Evolutionary conservation across 2,888 invertebrate species (phyloP).

Genomic region (Zele albiditarsus): DNA sequence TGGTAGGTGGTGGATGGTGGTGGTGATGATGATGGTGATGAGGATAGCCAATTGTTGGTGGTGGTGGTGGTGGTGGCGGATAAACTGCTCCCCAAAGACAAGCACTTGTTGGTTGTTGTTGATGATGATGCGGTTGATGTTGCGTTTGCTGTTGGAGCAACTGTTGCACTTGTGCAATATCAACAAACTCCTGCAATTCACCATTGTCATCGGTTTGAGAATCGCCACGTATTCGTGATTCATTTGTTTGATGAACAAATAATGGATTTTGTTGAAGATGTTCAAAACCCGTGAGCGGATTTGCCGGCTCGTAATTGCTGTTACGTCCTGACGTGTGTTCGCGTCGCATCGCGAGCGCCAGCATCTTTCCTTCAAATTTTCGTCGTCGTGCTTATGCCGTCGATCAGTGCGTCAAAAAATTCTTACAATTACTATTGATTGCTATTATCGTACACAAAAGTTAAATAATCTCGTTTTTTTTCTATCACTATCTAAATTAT

Average conservation of each 20-base stretch:
- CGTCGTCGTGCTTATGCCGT: conserved; percentile 59
- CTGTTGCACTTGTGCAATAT: conserved; percentile 87
- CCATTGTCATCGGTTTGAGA: conserved; percentile 66
- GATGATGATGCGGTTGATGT: conserved; percentile 69
- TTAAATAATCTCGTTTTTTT: conserved; percentile 5
- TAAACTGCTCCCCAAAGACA: conserved; percentile 64
- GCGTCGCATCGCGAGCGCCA: conserved; percentile 72
- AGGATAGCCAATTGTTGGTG: conserved; percentile 62
- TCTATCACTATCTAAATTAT: conserved; percentile 1
- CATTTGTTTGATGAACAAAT: conserved; percentile 57
- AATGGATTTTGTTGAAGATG: conserved; percentile 68
- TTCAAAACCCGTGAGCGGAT: conserved; percentile 70
- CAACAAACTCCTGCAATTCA: conserved; percentile 81
- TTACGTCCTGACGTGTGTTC: conserved; percentile 71
- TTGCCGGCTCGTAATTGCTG: conserved; percentile 68
- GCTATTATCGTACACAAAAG: conserved; percentile 11
- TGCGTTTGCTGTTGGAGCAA: conserved; percentile 77
- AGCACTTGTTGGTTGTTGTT: conserved; percentile 56
- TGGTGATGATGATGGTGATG: conserved; percentile 66
- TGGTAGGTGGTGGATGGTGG: conserved; percentile 58
- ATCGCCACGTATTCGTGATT: conserved; percentile 60
- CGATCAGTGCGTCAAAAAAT: conserved; percentile 46
- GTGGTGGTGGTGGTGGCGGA: conserved; percentile 67
- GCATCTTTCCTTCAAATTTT: conserved; percentile 66
- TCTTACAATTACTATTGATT: background rate